Evolutionary conservation across 1,140 invertebrate genomes (phyloP).

Genomic region (Pseudomyrmex flavicornis): DNA sequence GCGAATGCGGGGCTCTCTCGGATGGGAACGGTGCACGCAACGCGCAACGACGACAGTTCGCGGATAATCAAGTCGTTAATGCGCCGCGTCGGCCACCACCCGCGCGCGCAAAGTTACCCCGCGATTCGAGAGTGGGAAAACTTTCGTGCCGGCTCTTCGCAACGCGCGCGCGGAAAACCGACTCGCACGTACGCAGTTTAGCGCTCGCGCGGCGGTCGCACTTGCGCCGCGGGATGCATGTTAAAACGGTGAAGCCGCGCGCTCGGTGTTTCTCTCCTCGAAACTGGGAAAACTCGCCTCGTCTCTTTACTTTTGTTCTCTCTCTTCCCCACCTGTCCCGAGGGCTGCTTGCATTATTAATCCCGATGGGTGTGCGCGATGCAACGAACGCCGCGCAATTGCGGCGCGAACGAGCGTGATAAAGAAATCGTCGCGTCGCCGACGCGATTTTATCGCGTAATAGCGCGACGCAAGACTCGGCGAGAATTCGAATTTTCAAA

Average conservation of each 20-base stretch:
- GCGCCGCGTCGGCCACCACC: conserved; percentile 35
- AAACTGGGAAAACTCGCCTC: conserved; percentile 32
- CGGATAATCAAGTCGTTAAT: conserved; percentile 70
- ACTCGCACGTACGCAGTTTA: conserved; percentile 56
- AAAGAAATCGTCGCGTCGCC: neutral
- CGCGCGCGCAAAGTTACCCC: conserved; percentile 29
- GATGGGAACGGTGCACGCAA: neutral
- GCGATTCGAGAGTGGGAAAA: conserved; percentile 34
- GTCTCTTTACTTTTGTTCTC: too few relatives aligned
- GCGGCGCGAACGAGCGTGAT: conserved; percentile 1
- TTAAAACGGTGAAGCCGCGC: conserved; percentile 14
- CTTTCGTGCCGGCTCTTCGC: neutral
- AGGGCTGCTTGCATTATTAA: conserved; percentile 65
- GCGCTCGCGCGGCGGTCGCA: conserved; percentile 39
- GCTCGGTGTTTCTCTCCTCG: conserved; percentile 50
- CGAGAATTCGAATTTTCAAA: neutral
- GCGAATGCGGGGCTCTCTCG: neutral
- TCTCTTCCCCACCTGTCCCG: neutral
- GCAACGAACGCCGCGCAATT: conserved; percentile 31
- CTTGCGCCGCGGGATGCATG: conserved; percentile 57
- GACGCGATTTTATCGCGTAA: neutral
- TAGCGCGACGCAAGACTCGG: neutral
- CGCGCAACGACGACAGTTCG: conserved; percentile 28
- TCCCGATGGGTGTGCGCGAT: conserved; percentile 18
- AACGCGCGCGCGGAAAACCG: conserved; percentile 18